Evolutionary conservation across 2,888 invertebrate species (phyloP).

Genomic region (Orthonevra nobilis): DNA sequence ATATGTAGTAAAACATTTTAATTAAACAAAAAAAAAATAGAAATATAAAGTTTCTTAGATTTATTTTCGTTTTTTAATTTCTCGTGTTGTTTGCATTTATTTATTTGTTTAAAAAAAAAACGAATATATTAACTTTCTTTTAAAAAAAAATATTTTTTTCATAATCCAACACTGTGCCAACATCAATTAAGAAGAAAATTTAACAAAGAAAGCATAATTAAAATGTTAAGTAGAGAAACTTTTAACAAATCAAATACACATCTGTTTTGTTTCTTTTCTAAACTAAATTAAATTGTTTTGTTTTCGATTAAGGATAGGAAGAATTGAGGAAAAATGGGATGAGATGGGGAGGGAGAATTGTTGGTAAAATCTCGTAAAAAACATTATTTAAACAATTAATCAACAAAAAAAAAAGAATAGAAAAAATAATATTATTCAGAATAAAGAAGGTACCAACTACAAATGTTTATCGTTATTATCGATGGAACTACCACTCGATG

Average conservation of each 20-base stretch:
- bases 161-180: conserved; percentile 20
- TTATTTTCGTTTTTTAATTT: conserved; percentile 28
- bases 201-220: no score
- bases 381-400: conserved; percentile 5
- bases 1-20: conserved; percentile 14
- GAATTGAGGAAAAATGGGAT: conserved; percentile 45
- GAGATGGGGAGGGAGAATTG: conserved; percentile 40
- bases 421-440: conserved; percentile 23
- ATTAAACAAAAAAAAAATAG: conserved; percentile 22
- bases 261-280: conserved; percentile 17
- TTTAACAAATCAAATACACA: neutral
- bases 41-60: conserved; percentile 27
- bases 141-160: conserved; percentile 3
- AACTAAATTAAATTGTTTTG: neutral
- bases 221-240: conserved; percentile 46
- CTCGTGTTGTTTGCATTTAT: no score
- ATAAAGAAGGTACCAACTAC: conserved; percentile 52
- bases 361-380: conserved; percentile 38
- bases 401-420: conserved; percentile 20
- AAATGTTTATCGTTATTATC: conserved; percentile 58
- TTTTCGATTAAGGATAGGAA: conserved; percentile 18
- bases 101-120: conserved; percentile 43
- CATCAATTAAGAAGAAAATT: conserved; percentile 25
- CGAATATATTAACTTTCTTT: conserved; percentile 12
- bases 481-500: conserved; percentile 67